Percentiles rank a stretch among this genome's conserved stretches.
Conservation (phyloP, 1,140 invertebrate genomes). For the Drosophila ohnishii region DNA sequence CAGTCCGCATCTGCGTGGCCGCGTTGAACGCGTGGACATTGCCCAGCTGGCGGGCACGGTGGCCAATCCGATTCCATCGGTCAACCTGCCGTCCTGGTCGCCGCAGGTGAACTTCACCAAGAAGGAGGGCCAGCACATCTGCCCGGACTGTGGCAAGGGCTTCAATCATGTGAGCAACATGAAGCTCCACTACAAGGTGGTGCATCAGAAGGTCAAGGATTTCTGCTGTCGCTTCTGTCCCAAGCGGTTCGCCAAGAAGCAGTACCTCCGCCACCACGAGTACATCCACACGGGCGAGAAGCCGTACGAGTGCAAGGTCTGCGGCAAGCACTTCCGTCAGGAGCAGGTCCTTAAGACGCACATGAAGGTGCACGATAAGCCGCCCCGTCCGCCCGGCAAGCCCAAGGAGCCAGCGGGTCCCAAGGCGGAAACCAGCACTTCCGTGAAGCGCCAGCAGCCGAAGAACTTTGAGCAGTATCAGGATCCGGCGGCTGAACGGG, state of each 20-base stretch:
- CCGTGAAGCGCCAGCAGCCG: constrained; percentile 58
- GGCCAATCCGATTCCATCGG: constrained; percentile 76
- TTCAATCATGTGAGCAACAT: constrained; percentile 78
- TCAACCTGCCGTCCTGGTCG: constrained; percentile 76
- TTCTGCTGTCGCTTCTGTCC: constrained; percentile 79
- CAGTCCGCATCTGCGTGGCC: constrained; percentile 44
- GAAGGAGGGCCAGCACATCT: constrained; percentile 78
- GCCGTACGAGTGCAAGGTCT: constrained; percentile 74
- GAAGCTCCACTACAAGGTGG: constrained; percentile 77
- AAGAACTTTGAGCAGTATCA: constrained; percentile 71
- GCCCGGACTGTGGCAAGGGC: constrained; percentile 75
- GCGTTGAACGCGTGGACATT: constrained; percentile 76
- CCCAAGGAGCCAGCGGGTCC: constrained; percentile 51
- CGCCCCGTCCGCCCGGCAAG: constrained; percentile 53
- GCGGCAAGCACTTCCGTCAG: constrained; percentile 78
- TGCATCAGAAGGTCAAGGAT: constrained; percentile 80
- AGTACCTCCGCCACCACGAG: constrained; percentile 80
- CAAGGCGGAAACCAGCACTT: constrained; percentile 51
- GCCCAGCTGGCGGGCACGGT: constrained; percentile 75
- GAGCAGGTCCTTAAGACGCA: constrained; percentile 76
- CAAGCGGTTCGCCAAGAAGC: constrained; percentile 78
- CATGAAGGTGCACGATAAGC: constrained; percentile 76
- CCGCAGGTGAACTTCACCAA: constrained; percentile 79
- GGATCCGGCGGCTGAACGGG: constrained; percentile 68
- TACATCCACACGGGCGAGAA: constrained; percentile 83